Conservation (phyloP, 2,797 vertebrate genomes). For the Thaleichthys pacificus region DNA sequence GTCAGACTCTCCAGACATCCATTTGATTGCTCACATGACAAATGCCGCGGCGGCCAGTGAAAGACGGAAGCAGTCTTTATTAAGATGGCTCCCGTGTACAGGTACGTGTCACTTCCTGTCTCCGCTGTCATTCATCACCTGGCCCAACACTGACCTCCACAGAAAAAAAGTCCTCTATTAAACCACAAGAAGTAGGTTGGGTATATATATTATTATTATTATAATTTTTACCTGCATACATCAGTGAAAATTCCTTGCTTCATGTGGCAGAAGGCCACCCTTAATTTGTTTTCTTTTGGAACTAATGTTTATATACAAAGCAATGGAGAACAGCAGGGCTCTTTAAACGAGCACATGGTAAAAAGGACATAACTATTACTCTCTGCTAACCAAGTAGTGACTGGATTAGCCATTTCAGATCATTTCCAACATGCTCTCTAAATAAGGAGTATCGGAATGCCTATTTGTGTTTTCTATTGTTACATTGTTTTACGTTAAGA, state of each 20-base stretch:
- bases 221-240: background rate
- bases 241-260: too few species aligned
- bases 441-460: background rate
- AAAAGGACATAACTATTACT: background rate
- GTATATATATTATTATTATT: background rate
- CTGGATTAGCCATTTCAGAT: background rate
- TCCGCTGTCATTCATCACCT: constrained; percentile 6
- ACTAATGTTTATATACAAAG: too few species aligned
- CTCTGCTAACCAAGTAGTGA: background rate
- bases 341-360: background rate
- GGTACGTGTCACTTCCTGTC: constrained; percentile 1
- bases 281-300: too few species aligned
- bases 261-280: too few species aligned
- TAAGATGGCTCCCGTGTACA: background rate
- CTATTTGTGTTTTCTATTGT: background rate
- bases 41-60: background rate
- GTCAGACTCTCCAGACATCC: background rate
- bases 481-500: background rate
- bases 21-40: constrained; percentile 9
- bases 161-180: background rate
- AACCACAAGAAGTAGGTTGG: background rate
- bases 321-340: too few species aligned
- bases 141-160: constrained; percentile 8
- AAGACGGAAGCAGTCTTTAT: constrained; percentile 4
- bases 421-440: background rate